Evolutionary conservation across 2,113 vertebrate genomes (phyloP).

Genomic region (Pteronura brasiliensis): DNA sequence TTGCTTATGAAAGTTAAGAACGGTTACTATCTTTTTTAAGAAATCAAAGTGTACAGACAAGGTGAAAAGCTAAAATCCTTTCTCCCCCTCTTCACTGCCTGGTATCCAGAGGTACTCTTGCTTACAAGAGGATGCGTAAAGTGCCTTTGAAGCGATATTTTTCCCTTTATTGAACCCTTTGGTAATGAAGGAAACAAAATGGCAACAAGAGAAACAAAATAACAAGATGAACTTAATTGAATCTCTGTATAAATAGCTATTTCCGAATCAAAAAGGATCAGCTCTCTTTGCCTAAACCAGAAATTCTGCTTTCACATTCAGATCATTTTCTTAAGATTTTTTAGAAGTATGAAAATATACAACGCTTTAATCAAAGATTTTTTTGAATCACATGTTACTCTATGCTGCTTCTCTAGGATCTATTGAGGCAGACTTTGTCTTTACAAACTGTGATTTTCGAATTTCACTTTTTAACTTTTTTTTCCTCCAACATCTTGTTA

Average conservation of each 20-base stretch:
- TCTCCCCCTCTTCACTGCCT: too few relatives aligned
- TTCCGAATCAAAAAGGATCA: background rate
- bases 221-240: background rate
- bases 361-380: background rate
- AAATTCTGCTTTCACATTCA: background rate
- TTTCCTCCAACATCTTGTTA: conserved; percentile 37
- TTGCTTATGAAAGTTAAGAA: background rate
- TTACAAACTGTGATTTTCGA: background rate
- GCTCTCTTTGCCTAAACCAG: background rate
- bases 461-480: background rate
- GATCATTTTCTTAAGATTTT: background rate
- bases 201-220: background rate
- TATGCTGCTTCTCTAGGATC: background rate
- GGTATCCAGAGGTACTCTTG: background rate
- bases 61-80: background rate
- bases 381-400: background rate
- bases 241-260: background rate
- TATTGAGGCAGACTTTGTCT: background rate
- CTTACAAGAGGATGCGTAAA: background rate
- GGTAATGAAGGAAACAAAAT: background rate
- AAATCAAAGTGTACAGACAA: background rate
- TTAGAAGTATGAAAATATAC: background rate
- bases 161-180: background rate
- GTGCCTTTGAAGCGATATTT: background rate
- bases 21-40: background rate